A percentile compares a stretch with the other conserved stretches of the same genome.
Conservation (phyloP, 2,113 vertebrate species). For the Pycnonotus jocosus region DNA sequence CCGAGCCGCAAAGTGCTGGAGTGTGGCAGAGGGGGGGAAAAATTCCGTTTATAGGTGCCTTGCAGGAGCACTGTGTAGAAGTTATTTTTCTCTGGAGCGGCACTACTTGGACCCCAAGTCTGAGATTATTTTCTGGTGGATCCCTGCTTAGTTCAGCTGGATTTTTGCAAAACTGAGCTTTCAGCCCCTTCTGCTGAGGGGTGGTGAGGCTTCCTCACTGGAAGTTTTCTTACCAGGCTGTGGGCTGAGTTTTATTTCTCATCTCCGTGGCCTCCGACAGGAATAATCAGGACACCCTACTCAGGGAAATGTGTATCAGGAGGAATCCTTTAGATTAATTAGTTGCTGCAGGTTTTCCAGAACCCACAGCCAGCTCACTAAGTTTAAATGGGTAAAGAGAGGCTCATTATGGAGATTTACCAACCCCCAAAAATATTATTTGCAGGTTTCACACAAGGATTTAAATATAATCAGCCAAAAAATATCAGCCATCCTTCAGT, state of each 20-base stretch:
- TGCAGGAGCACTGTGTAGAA: background rate
- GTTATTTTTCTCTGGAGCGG: background rate
- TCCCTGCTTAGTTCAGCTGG: background rate
- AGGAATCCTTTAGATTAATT: background rate
- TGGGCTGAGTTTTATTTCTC: background rate
- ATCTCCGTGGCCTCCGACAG: background rate
- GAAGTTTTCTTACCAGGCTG: background rate
- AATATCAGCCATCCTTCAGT: background rate
- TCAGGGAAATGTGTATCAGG: background rate
- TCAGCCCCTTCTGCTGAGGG: background rate
- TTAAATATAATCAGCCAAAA: background rate
- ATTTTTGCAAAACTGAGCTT: background rate
- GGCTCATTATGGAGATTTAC: background rate
- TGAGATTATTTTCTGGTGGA: background rate
- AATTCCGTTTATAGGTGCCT: background rate
- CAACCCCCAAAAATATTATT: background rate
- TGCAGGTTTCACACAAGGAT: background rate
- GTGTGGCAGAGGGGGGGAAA: background rate
- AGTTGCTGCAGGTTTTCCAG: background rate
- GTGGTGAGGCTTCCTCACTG: background rate
- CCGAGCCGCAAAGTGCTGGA: background rate
- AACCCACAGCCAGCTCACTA: background rate
- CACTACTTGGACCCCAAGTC: background rate
- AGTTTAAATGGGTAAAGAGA: background rate
- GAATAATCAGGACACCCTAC: background rate